phyloP scores from a whole-genome alignment of 2,797 vertebrate genomes.

The Ctenopoma kingsleyae region DNA sequence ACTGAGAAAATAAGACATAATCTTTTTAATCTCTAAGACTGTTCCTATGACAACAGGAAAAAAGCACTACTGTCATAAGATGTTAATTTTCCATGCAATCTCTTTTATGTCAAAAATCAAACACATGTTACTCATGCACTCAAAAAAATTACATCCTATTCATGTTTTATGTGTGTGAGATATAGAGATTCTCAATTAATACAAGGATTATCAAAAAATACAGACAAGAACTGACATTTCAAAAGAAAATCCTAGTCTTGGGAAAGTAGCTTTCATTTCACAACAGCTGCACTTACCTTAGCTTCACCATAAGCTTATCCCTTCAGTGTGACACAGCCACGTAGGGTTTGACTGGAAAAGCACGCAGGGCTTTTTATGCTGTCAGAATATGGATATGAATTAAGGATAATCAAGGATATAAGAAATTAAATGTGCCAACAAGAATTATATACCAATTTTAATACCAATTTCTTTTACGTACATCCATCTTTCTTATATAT shows the following conservation, averaged over 20 bases:
- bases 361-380: not conserved
- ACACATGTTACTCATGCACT: not conserved
- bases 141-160: not conserved
- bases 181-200: constrained; percentile 1
- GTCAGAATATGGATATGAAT: not conserved
- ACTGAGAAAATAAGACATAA: not conserved
- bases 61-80: not conserved
- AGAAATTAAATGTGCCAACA: not conserved
- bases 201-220: constrained; percentile 15
- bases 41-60: constrained; percentile 9
- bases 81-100: not conserved
- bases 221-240: constrained; percentile 10
- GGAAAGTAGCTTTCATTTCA: constrained; percentile 1
- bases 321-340: not conserved
- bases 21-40: constrained; percentile 2
- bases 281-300: not conserved
- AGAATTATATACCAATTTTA: not conserved
- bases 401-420: not conserved
- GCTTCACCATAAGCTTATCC: constrained; percentile 11
- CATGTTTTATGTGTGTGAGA: not conserved
- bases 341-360: not conserved
- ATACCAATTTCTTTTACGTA: not conserved
- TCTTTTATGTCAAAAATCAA: constrained; percentile 25
- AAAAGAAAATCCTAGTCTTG: constrained; percentile 10
- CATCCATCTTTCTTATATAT: not conserved